Evolutionary conservation across 2,113 vertebrate genomes (phyloP).

Genomic region (Clinocottus analis): DNA sequence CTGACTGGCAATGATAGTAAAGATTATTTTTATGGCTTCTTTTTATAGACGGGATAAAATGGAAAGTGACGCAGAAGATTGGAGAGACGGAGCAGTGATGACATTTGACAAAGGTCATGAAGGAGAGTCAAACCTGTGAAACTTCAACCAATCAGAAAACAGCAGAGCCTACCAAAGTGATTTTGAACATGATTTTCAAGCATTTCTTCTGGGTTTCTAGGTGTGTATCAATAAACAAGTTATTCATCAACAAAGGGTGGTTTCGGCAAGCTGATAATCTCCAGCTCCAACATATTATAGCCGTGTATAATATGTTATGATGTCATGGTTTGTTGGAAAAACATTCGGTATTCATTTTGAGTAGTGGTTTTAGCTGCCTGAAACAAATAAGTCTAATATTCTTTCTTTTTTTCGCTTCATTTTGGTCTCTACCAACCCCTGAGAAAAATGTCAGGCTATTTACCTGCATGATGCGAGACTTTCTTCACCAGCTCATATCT

Average conservation of each 20-base stretch:
- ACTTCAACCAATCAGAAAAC: conserved; percentile 41
- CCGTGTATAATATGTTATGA: no score
- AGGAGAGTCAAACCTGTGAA: conserved; percentile 59
- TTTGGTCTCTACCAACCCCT: not conserved
- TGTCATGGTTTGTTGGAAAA: not conserved
- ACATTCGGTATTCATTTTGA: no score
- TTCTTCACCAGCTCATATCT: not conserved
- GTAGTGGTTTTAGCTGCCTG: no score
- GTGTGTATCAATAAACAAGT: conserved; percentile 22
- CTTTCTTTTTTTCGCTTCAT: not conserved
- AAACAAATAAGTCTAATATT: not conserved
- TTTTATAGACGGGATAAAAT: conserved; percentile 63
- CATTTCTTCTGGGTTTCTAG: conserved; percentile 54
- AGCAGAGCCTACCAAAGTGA: conserved; percentile 31
- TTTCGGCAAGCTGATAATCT: not conserved
- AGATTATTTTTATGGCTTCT: conserved; percentile 72
- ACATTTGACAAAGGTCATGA: conserved; percentile 73
- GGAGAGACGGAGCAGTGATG: conserved; percentile 43
- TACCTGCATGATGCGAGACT: not conserved
- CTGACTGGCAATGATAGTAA: conserved; percentile 62
- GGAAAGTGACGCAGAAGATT: conserved; percentile 41
- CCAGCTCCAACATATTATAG: not conserved
- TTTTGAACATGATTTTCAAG: conserved; percentile 57
- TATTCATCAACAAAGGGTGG: conserved; percentile 20
- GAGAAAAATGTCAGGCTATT: not conserved